Conservation (phyloP, 1,140 invertebrate genomes). For the Dreissena polymorpha region DNA sequence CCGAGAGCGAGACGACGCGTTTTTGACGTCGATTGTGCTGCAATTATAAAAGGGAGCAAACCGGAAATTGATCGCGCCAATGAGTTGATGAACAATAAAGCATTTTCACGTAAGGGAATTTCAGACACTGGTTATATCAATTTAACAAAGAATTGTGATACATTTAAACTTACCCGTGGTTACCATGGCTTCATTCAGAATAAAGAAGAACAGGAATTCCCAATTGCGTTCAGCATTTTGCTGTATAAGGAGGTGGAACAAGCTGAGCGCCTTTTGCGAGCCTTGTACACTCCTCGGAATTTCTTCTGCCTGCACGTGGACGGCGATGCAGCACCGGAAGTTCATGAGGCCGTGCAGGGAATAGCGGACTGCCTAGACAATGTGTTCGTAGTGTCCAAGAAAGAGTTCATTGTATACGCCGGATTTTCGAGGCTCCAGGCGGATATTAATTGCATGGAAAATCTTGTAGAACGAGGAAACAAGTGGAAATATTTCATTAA, state of each 20-base stretch:
- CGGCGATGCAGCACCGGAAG: constrained; percentile 49
- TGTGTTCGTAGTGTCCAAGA: constrained; percentile 65
- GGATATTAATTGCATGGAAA: constrained; percentile 68
- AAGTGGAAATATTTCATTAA: constrained; percentile 74
- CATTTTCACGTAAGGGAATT: constrained; percentile 1
- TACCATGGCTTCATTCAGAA: constrained; percentile 14
- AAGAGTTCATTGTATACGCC: constrained; percentile 62
- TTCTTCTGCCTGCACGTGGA: constrained; percentile 78
- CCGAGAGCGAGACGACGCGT: constrained; percentile 4
- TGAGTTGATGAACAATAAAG: constrained; percentile 4
- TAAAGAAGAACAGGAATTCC: constrained; percentile 35
- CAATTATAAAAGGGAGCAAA: constrained; percentile 20
- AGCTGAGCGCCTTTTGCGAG: constrained; percentile 70
- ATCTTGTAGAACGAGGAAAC: constrained; percentile 50
- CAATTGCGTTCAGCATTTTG: constrained; percentile 66
- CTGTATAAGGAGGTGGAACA: constrained; percentile 74
- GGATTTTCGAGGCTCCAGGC: constrained; percentile 63
- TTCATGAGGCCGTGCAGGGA: constrained; percentile 59
- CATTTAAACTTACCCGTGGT: constrained; percentile 3
- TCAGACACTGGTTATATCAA: constrained; percentile 35
- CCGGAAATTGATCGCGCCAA: constrained; percentile 31
- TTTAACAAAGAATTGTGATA: constrained; percentile 41
- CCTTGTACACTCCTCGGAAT: constrained; percentile 76
- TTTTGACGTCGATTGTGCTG: constrained; percentile 28
- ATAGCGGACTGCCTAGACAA: constrained; percentile 72